Conservation (phyloP, 2,113 vertebrate species). For the Baryphthengus martii region DNA sequence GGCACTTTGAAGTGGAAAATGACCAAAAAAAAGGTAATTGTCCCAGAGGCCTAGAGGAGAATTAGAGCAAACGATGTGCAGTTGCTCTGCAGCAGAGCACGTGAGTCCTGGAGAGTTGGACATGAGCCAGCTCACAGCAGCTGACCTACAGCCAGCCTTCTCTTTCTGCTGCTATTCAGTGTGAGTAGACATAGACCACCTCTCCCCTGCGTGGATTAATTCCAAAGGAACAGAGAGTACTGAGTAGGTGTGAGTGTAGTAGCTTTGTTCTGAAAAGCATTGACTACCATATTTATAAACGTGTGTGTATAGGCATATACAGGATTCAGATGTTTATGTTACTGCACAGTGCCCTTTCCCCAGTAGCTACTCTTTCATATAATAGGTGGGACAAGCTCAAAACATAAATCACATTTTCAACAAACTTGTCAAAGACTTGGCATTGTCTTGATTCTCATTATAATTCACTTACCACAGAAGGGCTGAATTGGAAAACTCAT, state of each 20-base stretch:
- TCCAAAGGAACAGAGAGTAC: background rate
- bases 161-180: background rate
- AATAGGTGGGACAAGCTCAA: background rate
- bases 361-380: background rate
- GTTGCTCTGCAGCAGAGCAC: background rate
- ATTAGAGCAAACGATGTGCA: background rate
- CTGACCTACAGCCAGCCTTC: background rate
- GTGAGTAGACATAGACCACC: background rate
- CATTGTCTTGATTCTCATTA: background rate
- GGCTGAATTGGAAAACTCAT: slow-evolving; percentile 43
- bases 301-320: background rate
- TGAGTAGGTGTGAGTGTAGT: background rate
- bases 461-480: slow-evolving; percentile 52
- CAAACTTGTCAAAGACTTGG: background rate
- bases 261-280: background rate
- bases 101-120: background rate
- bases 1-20: background rate
- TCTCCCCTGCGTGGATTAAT: background rate
- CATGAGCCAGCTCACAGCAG: background rate
- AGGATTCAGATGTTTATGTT: background rate
- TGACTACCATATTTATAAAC: background rate
- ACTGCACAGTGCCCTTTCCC: background rate
- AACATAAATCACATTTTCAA: background rate
- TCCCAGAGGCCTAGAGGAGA: background rate
- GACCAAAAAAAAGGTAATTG: background rate